Conservation (phyloP, 2,797 vertebrate species). For the Enteromius trimaculatus region DNA sequence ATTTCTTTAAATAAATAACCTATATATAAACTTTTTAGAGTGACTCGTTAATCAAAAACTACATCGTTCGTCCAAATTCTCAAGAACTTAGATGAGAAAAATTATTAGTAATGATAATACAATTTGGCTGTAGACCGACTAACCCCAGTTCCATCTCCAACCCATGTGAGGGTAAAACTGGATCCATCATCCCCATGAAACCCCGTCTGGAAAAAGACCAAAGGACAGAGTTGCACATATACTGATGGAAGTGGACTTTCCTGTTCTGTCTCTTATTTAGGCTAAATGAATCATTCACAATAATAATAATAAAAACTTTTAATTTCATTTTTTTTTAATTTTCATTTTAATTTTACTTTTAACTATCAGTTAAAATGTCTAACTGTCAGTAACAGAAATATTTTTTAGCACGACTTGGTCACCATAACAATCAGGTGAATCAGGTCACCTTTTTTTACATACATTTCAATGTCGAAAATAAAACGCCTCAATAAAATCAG, state of each 20-base stretch:
- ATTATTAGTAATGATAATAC: neutral
- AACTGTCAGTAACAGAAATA: neutral
- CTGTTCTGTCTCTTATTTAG: neutral
- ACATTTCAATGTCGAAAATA: conserved; percentile 2
- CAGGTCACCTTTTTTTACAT: neutral
- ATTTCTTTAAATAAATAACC: neutral
- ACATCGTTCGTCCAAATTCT: too few relatives aligned
- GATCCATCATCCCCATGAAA: conserved; percentile 83
- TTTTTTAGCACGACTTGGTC: neutral
- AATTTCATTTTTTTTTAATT: neutral
- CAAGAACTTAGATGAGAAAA: neutral
- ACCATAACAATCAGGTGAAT: neutral
- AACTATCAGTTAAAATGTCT: neutral
- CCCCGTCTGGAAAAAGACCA: conserved; percentile 69
- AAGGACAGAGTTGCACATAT: neutral
- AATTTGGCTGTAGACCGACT: conserved; percentile 60
- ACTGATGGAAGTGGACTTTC: neutral
- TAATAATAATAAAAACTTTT: neutral
- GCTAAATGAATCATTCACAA: neutral
- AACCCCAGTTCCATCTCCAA: conserved; percentile 82
- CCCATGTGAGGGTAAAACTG: conserved; percentile 83
- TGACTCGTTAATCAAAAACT: neutral
- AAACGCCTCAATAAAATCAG: neutral
- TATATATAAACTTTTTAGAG: neutral
- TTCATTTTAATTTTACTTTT: neutral